Base-by-base conservation (phyloP, 2,888 invertebrate genomes). In the Hoplodrina blanda region DNA sequence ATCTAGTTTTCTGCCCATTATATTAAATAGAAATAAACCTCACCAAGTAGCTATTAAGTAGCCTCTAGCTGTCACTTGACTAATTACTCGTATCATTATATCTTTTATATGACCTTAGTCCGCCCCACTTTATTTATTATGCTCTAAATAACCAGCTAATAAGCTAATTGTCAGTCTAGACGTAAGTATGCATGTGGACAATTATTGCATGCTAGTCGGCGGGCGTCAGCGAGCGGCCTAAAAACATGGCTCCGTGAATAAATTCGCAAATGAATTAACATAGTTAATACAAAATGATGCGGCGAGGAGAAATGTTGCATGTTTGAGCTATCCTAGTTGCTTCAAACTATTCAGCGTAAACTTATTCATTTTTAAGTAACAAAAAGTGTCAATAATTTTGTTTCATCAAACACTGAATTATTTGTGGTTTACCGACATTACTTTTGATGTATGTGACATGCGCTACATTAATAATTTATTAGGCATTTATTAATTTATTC, bases 141-240 rank as follows among this genome's bases (percentile, higher is more conserved):
- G 89, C 86, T 89, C 90, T 81, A 85, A 84, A 89, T 89, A 85
- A 69, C 79, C 62, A 74, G 56, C 62, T 89, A 88, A 89, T 80
- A 60, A 79, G 82, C 61, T 81, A 85, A 87, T 86, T 81, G 80
- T 61, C 55, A 73, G 78, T 79, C 80, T 57, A 77, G 76, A 77
- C 76, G 73, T 73, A 78, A 73, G 73, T 78, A 76, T 62, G 85
- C 80, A 82, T 78, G 69, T 68, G 61, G 59, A 67, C 69, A 71
- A 73, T 75, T 66, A 80, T 73, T 69, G 83, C 85, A 83, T 79
- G 80, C 63, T 49, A 57, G 54, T 52, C 65, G 73, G 65, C 70
- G 59, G 78, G 72, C 78, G 62, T 73, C 75, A 71, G 73, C 68
- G 59, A 80, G 62, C 73, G 69, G 74, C 81, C 73, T 80, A 85